phyloP scores from a whole-genome alignment of 2,113 vertebrate genomes.

The Menidia beryllina region DNA sequence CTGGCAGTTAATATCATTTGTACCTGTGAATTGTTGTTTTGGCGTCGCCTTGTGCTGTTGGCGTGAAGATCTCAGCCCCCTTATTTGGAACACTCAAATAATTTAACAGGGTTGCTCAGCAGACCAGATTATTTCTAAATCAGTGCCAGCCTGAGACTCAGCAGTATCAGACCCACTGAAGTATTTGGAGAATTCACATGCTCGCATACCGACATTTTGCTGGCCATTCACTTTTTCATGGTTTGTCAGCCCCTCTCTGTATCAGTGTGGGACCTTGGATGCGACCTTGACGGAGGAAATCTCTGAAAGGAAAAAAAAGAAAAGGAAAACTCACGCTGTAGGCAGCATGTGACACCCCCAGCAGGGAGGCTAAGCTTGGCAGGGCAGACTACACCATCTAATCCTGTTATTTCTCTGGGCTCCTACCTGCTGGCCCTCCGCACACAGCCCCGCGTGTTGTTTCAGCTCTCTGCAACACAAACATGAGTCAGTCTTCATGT shows the following conservation, averaged over 20 bases:
- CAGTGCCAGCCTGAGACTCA: background rate
- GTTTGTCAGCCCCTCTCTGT: slow-evolving; percentile 19
- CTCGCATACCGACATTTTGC: slow-evolving; percentile 19
- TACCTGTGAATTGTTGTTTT: no score
- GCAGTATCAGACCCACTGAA: no score
- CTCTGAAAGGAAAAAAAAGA: slow-evolving; percentile 7
- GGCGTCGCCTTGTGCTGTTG: no score
- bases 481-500: background rate
- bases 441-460: slow-evolving; percentile 25
- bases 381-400: slow-evolving; percentile 54
- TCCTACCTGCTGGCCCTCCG: slow-evolving; percentile 36
- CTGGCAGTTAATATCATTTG: no score
- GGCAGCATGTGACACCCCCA: slow-evolving; percentile 57
- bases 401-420: slow-evolving; percentile 73
- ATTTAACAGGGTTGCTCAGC: background rate
- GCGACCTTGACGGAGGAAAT: slow-evolving; percentile 56
- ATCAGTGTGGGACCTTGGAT: slow-evolving; percentile 2
- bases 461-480: slow-evolving; percentile 4
- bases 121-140: slow-evolving; percentile 6
- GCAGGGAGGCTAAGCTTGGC: slow-evolving; percentile 45
- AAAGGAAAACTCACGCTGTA: slow-evolving; percentile 35
- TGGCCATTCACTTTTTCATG: slow-evolving; percentile 10
- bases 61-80: no score
- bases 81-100: no score
- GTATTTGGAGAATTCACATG: no score